Conservation (phyloP, 1,140 invertebrate species). For the Drosophila varians region DNA sequence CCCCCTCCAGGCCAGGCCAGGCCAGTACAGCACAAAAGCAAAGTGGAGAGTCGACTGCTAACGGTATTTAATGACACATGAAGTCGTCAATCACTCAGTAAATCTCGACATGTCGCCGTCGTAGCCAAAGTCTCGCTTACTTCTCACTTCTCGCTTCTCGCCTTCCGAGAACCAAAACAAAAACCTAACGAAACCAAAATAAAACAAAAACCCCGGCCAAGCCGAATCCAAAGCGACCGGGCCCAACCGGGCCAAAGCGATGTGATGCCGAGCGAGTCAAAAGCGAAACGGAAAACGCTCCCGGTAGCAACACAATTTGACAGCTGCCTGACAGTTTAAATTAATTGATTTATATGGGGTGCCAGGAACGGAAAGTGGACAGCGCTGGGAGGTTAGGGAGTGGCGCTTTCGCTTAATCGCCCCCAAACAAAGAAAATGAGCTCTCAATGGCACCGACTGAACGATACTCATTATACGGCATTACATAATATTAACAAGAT, state of each 20-base stretch:
- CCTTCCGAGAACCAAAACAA: conserved; percentile 20
- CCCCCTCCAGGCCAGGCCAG: not conserved
- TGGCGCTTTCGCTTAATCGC: conserved; percentile 46
- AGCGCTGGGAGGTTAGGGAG: conserved; percentile 31
- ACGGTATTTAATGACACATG: conserved; percentile 81
- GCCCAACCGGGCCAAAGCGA: not conserved
- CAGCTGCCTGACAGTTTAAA: conserved; percentile 79
- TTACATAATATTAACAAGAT: not conserved
- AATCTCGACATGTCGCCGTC: conserved; percentile 78
- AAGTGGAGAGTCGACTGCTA: conserved; percentile 39
- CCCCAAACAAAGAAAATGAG: conserved; percentile 19
- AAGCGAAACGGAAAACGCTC: conserved; percentile 50
- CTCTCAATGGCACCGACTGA: not conserved
- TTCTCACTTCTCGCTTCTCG: conserved; percentile 7
- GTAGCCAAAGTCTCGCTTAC: conserved; percentile 34
- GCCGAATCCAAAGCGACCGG: conserved; percentile 15
- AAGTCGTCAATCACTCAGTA: conserved; percentile 80
- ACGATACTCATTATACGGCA: not conserved
- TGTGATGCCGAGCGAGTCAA: conserved; percentile 30
- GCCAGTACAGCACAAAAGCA: conserved; percentile 23
- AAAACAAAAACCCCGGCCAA: conserved; percentile 10
- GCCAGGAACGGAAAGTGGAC: conserved; percentile 36
- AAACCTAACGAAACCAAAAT: conserved; percentile 16
- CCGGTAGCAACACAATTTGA: conserved; percentile 79
- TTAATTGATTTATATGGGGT: conserved; percentile 77